Evolutionary conservation across 2,797 vertebrate genomes (phyloP), one percentile per base, ranked within the genome.

Genomic region (Okamejei kenojei): DNA sequence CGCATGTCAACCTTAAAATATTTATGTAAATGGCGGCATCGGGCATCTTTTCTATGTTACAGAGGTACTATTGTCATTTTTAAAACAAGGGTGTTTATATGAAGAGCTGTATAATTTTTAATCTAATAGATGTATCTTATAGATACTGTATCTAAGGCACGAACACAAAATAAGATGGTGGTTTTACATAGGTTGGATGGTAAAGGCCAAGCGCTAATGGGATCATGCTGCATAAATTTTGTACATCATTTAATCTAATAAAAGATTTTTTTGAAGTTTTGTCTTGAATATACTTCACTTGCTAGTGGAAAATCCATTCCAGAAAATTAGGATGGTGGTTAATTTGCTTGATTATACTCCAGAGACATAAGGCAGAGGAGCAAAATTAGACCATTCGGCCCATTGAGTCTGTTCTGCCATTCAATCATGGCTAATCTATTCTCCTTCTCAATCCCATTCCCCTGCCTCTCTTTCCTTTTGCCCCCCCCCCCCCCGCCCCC

Each of bases 241-340:
- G 97, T 97, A 97, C 97, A 98, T 98, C 97, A 97, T 98, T 98
- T 98, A 98, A 99, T 98, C 97, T 96, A 98, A 96, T 96, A 97
- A 96, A 96, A 96, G 96, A 96, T 95, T 96, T 95, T 93, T 93
- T 65, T 97, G 97, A 97, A 97, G 97, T 96, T 95, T 97, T 96
- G 97, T 97, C 96, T 97, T 97, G 96, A 54, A 96, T 78, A 11
- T 19, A 17, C 11, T 76, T 0, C 74, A 77, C 65, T 73, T 4
- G 10, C 63, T 7, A 21, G 6, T 38, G 0, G 15, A 79, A 79
- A 38, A 2, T 29, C 15, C 38, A 23, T 38, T 35, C 6, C 32
- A 79, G 32, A 38, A n/a, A 10, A 45, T 45, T 68, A 68, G 17
- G 17, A 68, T 68, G 65, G 9, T 68, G 9, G 9, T 68, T 68